Percentiles rank a stretch among this genome's conserved stretches.
Conservation (phyloP, 2,888 invertebrate species). For the Epiblema foenella region DNA sequence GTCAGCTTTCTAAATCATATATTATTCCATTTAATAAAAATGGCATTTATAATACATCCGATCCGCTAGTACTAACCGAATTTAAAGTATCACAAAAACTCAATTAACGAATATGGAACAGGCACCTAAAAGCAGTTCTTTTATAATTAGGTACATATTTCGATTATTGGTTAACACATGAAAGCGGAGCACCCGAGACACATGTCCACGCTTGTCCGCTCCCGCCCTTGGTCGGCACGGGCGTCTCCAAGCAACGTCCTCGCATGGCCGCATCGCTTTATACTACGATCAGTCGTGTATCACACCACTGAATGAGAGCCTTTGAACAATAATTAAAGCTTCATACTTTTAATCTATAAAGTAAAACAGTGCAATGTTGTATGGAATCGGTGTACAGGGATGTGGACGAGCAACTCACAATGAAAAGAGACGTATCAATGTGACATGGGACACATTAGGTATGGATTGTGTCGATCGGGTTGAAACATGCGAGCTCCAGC, state of each 20-base stretch:
- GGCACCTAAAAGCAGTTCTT: neutral
- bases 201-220: conserved; percentile 20
- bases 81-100: neutral
- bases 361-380: neutral
- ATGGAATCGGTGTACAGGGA: neutral
- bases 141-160: neutral
- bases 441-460: neutral
- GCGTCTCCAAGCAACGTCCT: conserved; percentile 59
- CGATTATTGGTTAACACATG: neutral
- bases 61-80: too few relatives aligned
- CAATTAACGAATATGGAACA: too few relatives aligned
- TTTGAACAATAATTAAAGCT: conserved; percentile 41
- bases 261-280: conserved; percentile 47
- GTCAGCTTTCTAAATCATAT: too few relatives aligned
- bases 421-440: neutral
- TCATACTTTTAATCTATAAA: conserved; percentile 12
- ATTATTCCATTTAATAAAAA: too few relatives aligned
- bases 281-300: conserved; percentile 42
- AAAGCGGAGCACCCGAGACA: neutral
- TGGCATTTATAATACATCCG: too few relatives aligned
- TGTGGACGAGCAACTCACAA: neutral
- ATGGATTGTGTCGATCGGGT: neutral
- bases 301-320: conserved; percentile 39
- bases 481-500: neutral
- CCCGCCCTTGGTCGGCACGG: conserved; percentile 46